A percentile compares a stretch with the other conserved stretches of the same genome.
Evolutionary conservation across 2,113 vertebrate genomes (phyloP).

Genomic region (Sinocyclocheilus grahami): DNA sequence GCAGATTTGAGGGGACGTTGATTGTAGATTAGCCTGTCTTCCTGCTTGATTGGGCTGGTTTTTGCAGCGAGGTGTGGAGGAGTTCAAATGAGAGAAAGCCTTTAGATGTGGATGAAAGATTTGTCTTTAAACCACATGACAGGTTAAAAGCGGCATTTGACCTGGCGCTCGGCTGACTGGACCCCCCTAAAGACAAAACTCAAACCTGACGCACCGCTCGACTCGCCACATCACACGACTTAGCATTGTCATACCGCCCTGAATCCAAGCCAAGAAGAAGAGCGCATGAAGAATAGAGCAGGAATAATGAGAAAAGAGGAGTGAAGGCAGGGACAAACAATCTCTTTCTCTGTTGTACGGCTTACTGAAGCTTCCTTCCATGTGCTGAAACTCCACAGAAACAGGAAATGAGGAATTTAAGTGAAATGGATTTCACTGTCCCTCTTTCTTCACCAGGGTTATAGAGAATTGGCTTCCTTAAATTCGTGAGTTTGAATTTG

Average conservation of each 20-base stretch:
- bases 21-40: constrained; percentile 47
- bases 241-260: neutral
- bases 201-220: constrained; percentile 45
- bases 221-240: constrained; percentile 49
- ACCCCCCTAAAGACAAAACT: constrained; percentile 42
- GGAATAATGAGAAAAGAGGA: constrained; percentile 5
- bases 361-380: constrained; percentile 53
- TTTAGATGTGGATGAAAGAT: constrained; percentile 62
- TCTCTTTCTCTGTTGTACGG: constrained; percentile 4
- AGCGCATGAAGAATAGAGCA: constrained; percentile 25
- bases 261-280: neutral
- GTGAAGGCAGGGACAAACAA: constrained; percentile 1
- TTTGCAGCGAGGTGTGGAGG: constrained; percentile 55
- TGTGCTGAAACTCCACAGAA: constrained; percentile 49
- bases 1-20: constrained; percentile 39
- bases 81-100: constrained; percentile 42
- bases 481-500: neutral
- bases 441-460: neutral
- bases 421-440: constrained; percentile 4
- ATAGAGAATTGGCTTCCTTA: neutral
- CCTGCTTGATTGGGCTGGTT: constrained; percentile 52
- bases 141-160: constrained; percentile 44
- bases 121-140: constrained; percentile 48
- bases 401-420: constrained; percentile 57
- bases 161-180: constrained; percentile 5